Conservation (phyloP, 2,888 invertebrate genomes). For the Philereme transversata region DNA sequence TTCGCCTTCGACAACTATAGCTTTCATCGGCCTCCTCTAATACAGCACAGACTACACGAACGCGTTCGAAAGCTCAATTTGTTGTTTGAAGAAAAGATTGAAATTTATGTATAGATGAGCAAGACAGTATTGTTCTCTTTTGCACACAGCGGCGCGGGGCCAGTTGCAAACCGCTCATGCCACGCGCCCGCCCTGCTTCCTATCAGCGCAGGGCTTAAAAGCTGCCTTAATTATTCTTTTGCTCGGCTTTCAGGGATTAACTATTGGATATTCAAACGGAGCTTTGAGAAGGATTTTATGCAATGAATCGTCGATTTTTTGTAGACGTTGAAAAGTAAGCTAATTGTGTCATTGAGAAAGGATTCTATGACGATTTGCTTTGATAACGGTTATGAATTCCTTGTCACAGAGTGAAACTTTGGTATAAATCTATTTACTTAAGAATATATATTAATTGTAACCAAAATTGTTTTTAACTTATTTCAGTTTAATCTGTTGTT, state of each 20-base stretch:
- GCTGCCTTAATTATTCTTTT: constrained; percentile 70
- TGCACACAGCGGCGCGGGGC: neutral
- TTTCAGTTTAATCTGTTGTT: no score
- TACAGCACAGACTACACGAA: no score
- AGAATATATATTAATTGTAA: no score
- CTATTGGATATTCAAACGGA: constrained; percentile 40
- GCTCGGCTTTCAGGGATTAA: constrained; percentile 54
- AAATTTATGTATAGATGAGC: no score
- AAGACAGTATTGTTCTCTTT: neutral
- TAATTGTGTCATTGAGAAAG: constrained; percentile 10
- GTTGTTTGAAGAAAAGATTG: no score
- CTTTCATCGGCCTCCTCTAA: no score
- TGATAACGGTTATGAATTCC: neutral
- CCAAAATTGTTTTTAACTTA: no score
- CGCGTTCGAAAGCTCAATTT: no score
- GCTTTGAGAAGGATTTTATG: constrained; percentile 28
- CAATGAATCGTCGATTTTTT: constrained; percentile 25
- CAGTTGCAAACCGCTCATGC: neutral
- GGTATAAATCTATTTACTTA: no score
- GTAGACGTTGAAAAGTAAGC: constrained; percentile 14
- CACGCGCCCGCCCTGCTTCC: neutral
- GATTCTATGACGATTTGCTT: neutral
- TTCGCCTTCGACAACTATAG: no score
- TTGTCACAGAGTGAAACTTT: no score
- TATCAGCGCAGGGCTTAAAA: constrained; percentile 45